Evolutionary conservation across 2,797 vertebrate genomes (phyloP).

Genomic region (Danio aesculapii): DNA sequence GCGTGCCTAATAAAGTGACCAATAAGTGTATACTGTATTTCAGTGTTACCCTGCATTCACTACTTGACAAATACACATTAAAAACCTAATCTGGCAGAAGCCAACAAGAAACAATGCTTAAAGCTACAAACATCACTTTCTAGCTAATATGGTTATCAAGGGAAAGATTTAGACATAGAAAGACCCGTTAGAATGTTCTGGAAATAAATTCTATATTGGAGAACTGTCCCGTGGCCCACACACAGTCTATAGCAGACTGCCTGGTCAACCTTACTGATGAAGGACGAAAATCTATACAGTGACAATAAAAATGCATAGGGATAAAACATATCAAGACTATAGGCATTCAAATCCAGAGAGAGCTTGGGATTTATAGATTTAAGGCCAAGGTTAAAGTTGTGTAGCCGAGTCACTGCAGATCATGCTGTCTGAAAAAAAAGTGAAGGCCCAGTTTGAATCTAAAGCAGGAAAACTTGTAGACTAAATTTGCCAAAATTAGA

Average conservation of each 20-base stretch:
- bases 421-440: neutral
- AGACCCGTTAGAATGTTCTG: conserved; percentile 41
- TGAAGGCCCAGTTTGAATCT: neutral
- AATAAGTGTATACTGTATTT: too few species aligned
- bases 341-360: conserved; percentile 2
- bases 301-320: conserved; percentile 49
- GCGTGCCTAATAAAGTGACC: too few species aligned
- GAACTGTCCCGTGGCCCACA: conserved; percentile 51
- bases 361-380: conserved; percentile 19
- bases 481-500: too few species aligned
- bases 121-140: conserved; percentile 49
- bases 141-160: conserved; percentile 53
- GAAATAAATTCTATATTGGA: conserved; percentile 60
- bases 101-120: conserved; percentile 45
- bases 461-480: too few species aligned
- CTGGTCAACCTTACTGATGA: conserved; percentile 55
- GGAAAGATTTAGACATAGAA: conserved; percentile 53
- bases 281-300: conserved; percentile 55
- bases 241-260: conserved; percentile 48
- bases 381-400: neutral
- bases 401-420: neutral
- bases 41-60: neutral
- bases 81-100: conserved; percentile 53
- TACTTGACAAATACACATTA: conserved; percentile 44
- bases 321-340: conserved; percentile 46